These are phyloP conservation scores for Acrobasis consociella DNA, from an alignment of 2,888 invertebrate genomes.

Conservation along the genomic window DNA sequence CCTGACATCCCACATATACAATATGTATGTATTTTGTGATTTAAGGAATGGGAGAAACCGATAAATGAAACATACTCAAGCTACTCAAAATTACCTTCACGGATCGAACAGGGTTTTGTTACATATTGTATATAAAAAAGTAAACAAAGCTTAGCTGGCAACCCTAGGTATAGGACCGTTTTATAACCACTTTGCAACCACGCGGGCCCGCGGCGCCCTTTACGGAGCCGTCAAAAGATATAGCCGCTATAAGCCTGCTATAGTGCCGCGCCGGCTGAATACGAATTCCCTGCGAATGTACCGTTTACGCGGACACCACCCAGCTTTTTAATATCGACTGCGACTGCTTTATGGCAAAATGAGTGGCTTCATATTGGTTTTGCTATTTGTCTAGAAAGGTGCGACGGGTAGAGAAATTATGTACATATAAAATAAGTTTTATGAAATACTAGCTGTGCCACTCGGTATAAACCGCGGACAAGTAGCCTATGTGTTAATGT, in stretches of 20 bases:
- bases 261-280: conserved; percentile 60
- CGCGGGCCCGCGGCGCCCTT: conserved; percentile 55
- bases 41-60: no score
- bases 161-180: conserved; percentile 54
- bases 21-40: no score
- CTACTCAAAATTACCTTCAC: no score
- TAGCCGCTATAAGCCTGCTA: conserved; percentile 67
- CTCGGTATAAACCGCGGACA: no score
- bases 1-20: no score
- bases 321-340: conserved; percentile 70
- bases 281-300: conserved; percentile 65
- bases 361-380: conserved; percentile 34
- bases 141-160: not conserved
- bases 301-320: conserved; percentile 58
- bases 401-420: not conserved
- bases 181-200: conserved; percentile 70
- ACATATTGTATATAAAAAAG: not conserved
- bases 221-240: conserved; percentile 73
- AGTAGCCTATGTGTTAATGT: no score
- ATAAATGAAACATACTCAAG: no score
- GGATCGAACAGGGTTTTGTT: no score
- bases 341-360: conserved; percentile 54
- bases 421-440: no score
- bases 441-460: no score
- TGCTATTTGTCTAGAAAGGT: not conserved